phyloP scores from a whole-genome alignment of 1,140 invertebrate species.

The Paraescarpia echinospica region DNA sequence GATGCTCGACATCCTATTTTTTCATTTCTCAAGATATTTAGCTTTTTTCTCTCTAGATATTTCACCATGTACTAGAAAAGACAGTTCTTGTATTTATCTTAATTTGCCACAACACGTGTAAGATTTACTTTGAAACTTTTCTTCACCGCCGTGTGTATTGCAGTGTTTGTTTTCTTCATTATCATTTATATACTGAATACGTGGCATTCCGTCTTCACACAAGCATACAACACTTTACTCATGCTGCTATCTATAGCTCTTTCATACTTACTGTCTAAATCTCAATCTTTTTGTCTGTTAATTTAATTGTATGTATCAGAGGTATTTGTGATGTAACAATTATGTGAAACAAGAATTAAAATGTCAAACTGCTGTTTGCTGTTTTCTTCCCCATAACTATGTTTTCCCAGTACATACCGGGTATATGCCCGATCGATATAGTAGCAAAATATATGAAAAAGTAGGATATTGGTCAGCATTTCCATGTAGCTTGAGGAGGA shows the following conservation, averaged over 20 bases:
- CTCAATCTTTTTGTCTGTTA: background rate
- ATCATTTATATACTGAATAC: background rate
- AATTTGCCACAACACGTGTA: background rate
- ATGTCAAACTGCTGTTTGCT: too few species aligned
- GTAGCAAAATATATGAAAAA: too few species aligned
- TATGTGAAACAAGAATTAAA: background rate
- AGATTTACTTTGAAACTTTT: background rate
- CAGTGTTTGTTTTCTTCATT: too few species aligned
- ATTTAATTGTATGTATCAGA: background rate
- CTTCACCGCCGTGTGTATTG: background rate
- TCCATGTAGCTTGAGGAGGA: too few species aligned
- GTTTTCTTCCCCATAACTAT: too few species aligned
- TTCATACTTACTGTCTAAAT: background rate
- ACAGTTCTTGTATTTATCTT: background rate
- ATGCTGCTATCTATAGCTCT: background rate
- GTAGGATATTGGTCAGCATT: too few species aligned
- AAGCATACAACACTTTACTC: background rate
- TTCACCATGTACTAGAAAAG: background rate
- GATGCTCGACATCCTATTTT: background rate
- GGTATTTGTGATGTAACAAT: background rate
- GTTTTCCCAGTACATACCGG: too few species aligned
- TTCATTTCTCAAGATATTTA: background rate
- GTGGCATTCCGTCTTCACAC: background rate
- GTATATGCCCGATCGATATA: too few species aligned
- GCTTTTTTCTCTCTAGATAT: background rate